Percentiles rank a stretch among this genome's conserved stretches.
These are phyloP conservation scores for Eulithis testata DNA, from an alignment of 2,888 invertebrate species.

Conservation along the genomic window DNA sequence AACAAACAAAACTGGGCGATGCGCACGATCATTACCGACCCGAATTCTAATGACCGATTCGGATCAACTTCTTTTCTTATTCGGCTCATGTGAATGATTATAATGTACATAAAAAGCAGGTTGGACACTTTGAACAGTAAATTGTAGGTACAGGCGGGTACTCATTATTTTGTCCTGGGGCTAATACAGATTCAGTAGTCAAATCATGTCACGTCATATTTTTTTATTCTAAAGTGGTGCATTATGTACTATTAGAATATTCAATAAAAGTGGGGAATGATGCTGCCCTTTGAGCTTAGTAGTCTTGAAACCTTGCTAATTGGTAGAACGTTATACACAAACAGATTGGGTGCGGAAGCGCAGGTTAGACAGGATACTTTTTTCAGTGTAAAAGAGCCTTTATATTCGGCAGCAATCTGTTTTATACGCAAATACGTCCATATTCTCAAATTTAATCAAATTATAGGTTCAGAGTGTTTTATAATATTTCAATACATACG, in stretches of 20 bases:
- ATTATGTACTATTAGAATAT: no score
- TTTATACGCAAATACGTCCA: slow-evolving; percentile 8
- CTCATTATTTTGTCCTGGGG: no score
- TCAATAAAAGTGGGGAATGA: no score
- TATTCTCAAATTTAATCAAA: slow-evolving; percentile 81
- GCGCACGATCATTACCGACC: slow-evolving; percentile 80
- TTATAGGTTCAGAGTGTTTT: slow-evolving; percentile 82
- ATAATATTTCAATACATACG: slow-evolving; percentile 80
- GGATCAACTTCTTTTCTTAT: slow-evolving; percentile 74
- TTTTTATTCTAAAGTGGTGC: no score
- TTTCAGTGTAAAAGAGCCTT: neutral
- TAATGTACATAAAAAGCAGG: slow-evolving; percentile 3
- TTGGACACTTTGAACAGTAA: neutral
- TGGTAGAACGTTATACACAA: no score
- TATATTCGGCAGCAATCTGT: slow-evolving; percentile 6
- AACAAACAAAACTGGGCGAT: slow-evolving; percentile 74
- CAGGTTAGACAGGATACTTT: neutral
- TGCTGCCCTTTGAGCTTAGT: no score
- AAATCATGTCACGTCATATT: no score
- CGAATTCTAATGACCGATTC: slow-evolving; percentile 80
- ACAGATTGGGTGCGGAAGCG: no score
- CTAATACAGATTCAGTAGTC: no score
- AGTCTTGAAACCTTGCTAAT: no score
- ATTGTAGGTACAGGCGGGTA: neutral
- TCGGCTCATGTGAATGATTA: slow-evolving; percentile 7